Evolutionary conservation across 2,888 invertebrate genomes (phyloP).

Genomic region (Dynastes tityus): DNA sequence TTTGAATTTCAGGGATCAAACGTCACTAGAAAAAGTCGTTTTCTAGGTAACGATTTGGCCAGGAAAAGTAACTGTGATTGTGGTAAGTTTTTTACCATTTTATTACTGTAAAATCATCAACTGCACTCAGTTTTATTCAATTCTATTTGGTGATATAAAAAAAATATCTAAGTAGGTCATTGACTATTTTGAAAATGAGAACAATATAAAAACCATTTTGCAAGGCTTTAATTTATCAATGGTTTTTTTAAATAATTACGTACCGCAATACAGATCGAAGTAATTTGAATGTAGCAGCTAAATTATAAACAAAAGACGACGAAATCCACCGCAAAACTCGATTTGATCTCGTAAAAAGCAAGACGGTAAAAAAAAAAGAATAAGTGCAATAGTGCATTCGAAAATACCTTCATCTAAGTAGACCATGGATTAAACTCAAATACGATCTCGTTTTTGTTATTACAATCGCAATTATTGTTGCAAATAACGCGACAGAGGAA

Average conservation of each 20-base stretch:
- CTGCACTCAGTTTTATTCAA: no score
- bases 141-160: background rate
- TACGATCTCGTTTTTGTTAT: no score
- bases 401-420: slow-evolving; percentile 1
- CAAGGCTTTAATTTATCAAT: no score
- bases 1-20: background rate
- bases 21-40: background rate
- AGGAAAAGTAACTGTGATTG: slow-evolving; percentile 11
- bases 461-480: no score
- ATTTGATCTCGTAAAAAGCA: background rate
- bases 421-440: slow-evolving; percentile 1
- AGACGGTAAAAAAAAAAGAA: background rate
- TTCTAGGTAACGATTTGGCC: slow-evolving; percentile 6
- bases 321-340: background rate
- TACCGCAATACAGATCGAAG: background rate
- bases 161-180: background rate
- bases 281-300: background rate
- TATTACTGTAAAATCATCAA: background rate
- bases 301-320: slow-evolving; percentile 4
- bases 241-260: background rate
- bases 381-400: background rate
- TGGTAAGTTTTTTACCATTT: slow-evolving; percentile 10
- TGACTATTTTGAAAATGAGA: no score
- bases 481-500: no score
- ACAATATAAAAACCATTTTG: no score